Evolutionary conservation across 2,113 vertebrate genomes (phyloP).

Genomic region (Phyllopteryx taeniolatus): DNA sequence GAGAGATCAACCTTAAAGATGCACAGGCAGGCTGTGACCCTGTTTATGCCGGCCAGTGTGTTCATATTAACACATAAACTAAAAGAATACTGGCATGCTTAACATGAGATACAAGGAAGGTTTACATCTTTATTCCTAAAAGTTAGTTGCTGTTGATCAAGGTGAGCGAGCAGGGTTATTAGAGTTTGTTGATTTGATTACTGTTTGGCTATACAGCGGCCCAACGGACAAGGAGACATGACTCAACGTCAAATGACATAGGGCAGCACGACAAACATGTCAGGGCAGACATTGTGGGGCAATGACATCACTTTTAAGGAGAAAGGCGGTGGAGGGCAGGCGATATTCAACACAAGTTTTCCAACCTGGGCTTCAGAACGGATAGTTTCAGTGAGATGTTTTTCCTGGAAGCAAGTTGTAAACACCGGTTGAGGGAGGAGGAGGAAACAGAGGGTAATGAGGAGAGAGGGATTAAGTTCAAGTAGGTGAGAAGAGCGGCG

Average conservation of each 20-base stretch:
- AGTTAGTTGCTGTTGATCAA: neutral
- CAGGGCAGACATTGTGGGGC: conserved; percentile 55
- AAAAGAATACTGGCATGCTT: neutral
- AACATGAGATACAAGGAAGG: neutral
- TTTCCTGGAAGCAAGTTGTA: conserved; percentile 82
- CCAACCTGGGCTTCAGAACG: conserved; percentile 87
- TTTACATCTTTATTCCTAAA: neutral
- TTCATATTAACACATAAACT: neutral
- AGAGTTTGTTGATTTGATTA: conserved; percentile 26
- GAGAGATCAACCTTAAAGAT: conserved; percentile 14
- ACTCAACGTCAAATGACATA: conserved; percentile 63
- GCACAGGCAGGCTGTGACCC: neutral
- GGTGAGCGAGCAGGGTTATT: conserved; percentile 18
- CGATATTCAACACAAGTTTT: conserved; percentile 62
- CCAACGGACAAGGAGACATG: conserved; percentile 55
- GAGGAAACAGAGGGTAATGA: conserved; percentile 62
- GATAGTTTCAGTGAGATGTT: conserved; percentile 88
- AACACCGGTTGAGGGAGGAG: conserved; percentile 50
- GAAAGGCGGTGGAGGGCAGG: neutral
- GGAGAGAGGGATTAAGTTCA: conserved; percentile 47
- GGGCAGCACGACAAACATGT: conserved; percentile 55
- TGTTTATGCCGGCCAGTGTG: conserved; percentile 6
- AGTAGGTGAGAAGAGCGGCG: conserved; percentile 47
- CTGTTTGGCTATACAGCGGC: conserved; percentile 40
- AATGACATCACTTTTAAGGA: conserved; percentile 58